Base-by-base conservation (phyloP, 2,797 vertebrate genomes). In the Menidia menidia region DNA sequence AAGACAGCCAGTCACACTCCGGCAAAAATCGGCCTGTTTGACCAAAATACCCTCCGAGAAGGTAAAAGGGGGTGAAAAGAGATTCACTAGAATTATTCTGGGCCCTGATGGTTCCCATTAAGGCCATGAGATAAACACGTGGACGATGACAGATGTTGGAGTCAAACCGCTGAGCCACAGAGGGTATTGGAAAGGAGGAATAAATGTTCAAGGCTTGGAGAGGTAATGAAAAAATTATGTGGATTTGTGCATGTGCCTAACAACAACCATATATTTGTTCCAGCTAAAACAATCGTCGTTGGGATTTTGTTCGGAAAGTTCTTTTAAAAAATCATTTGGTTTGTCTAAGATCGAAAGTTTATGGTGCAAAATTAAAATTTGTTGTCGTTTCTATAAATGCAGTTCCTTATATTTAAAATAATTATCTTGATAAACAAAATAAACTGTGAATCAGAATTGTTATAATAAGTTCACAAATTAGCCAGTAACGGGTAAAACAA, bases 91-190 rank as follows among this genome's bases (percentile, higher is more conserved):
- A 77, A 74, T 74, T 25, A 11, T 73, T 44, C 55, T 52, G 59
- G 58, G 51, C 16, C 57, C 80, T 80, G 75, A 80, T 89, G 83
- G 81, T 87, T 87, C 71, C 76, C 73, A 87, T 87, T 84, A 89
- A 78, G 60, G 50, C 62, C 70, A 16, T 35, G 66, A 60, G 76
- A 86, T 85, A 88, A 89, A 90, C 89, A 86, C 75, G 12, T 16
- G 74, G 64, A 80, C 60, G 83, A 77, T 87, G 85, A 89, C 84
- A 84, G 84, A 92, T 82, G 85, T 77, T 76, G 76, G 67, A 86
- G 70, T 77, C 77, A 76, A 84, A 82, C 66, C 64, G 79, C 84
- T 81, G 77, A 59, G 61, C 45, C 59, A 74, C 68, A 39, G 35
- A 39, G 35, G 35, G 7, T 5, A 39, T 25, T 31, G 69, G 56